phyloP scores from a whole-genome alignment of 2,797 vertebrate species.

The Anabacerthia variegaticeps region DNA sequence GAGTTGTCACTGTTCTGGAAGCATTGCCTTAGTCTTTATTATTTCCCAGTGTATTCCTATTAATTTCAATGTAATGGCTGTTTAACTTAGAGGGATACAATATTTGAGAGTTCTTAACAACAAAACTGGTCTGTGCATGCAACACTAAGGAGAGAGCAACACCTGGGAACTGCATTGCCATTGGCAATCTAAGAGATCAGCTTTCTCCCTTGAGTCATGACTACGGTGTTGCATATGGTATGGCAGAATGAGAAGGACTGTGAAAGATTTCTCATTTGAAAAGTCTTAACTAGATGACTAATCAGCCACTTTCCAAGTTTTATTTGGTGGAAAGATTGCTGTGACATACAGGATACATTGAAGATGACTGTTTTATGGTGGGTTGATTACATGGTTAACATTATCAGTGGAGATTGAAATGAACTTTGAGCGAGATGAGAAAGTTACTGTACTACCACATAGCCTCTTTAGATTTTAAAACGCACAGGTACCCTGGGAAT shows the following conservation, averaged over 20 bases:
- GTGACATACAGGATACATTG: background rate
- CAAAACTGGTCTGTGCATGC: too few species aligned
- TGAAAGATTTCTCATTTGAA: background rate
- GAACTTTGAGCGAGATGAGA: background rate
- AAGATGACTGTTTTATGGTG: background rate
- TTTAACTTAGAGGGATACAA: background rate
- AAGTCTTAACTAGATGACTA: background rate
- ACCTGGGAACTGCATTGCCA: background rate
- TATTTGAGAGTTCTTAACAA: background rate
- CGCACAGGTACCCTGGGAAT: background rate
- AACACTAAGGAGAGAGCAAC: background rate
- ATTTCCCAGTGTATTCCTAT: background rate
- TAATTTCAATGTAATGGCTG: background rate
- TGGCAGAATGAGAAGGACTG: background rate
- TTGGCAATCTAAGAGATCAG: background rate
- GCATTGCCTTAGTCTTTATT: background rate
- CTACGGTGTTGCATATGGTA: background rate
- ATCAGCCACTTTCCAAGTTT: background rate
- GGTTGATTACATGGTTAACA: background rate
- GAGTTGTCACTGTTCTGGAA: background rate
- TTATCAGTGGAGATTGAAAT: background rate
- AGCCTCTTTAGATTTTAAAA: background rate
- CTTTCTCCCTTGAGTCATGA: background rate
- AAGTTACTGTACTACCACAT: background rate
- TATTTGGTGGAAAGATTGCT: background rate